phyloP scores from a whole-genome alignment of 2,888 invertebrate genomes.

The Plutella xylostella region DNA sequence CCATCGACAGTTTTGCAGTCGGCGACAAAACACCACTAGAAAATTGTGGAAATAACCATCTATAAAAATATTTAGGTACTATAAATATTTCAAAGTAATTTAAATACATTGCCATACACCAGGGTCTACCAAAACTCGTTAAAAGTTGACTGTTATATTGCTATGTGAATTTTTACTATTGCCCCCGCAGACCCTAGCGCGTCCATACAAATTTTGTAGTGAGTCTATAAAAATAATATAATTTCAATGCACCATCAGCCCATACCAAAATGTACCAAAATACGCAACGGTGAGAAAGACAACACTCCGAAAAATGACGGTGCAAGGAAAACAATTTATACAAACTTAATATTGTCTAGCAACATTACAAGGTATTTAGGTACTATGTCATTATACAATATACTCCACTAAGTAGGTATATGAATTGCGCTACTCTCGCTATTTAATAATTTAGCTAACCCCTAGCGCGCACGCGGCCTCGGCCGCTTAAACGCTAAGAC shows the following conservation, averaged over 20 bases:
- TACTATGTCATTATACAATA: constrained; percentile 44
- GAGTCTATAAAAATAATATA: constrained; percentile 29
- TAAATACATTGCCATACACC: background rate
- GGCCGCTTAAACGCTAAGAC: constrained; percentile 29
- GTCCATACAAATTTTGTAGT: constrained; percentile 30
- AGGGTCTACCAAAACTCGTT: background rate
- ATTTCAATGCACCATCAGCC: constrained; percentile 41
- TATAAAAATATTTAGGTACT: constrained; percentile 64
- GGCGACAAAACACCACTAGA: too few species aligned
- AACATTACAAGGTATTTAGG: constrained; percentile 53
- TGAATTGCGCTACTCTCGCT: constrained; percentile 64
- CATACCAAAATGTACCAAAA: background rate
- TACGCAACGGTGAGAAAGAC: constrained; percentile 24
- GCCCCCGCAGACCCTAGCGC: constrained; percentile 18
- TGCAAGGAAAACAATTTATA: constrained; percentile 41
- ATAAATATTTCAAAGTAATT: constrained; percentile 16
- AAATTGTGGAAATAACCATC: constrained; percentile 54
- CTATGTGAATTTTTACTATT: background rate
- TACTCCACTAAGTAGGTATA: constrained; percentile 59
- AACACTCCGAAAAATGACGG: constrained; percentile 35
- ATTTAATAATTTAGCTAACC: constrained; percentile 58
- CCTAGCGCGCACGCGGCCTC: constrained; percentile 34
- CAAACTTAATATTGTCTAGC: constrained; percentile 62
- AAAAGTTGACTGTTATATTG: background rate
- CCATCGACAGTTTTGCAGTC: too few species aligned